Percentiles rank a stretch among this genome's conserved stretches.
These are phyloP conservation scores for Porites lobata DNA, from an alignment of 92 coral and sea anemone genomes.

Conservation along the genomic window DNA sequence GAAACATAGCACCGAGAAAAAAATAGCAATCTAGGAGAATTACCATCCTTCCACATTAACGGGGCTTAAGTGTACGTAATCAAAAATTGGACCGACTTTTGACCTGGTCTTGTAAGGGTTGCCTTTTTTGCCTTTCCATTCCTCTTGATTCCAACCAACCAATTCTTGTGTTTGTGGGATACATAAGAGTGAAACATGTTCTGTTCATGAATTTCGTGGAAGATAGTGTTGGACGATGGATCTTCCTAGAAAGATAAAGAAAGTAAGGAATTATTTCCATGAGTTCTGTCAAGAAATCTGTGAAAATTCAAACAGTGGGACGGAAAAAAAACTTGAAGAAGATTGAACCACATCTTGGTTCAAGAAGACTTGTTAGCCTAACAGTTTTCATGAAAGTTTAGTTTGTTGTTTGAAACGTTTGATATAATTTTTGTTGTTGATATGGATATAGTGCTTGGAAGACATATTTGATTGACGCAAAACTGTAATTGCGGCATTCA, in stretches of 20 bases:
- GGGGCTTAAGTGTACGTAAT: conserved; percentile 17
- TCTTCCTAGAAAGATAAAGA: conserved; percentile 48
- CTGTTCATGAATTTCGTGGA: conserved; percentile 70
- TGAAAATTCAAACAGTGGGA: neutral
- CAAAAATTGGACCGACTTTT: conserved; percentile 90
- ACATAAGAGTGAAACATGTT: conserved; percentile 74
- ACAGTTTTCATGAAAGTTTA: no score
- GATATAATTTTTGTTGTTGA: no score
- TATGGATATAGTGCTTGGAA: no score
- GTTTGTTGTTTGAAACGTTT: no score
- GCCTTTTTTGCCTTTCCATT: conserved; percentile 86
- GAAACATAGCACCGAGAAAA: no score
- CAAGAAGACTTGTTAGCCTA: no score
- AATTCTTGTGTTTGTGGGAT: conserved; percentile 74
- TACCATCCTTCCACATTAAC: no score
- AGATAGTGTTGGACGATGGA: conserved; percentile 80
- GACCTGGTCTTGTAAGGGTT: conserved; percentile 70
- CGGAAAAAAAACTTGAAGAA: neutral
- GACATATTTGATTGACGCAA: no score
- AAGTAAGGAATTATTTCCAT: no score
- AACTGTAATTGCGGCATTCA: no score
- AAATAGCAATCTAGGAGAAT: no score
- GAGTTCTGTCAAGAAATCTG: neutral
- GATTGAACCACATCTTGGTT: no score
- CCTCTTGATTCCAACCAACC: conserved; percentile 85